Evolutionary conservation across 2,113 vertebrate genomes (phyloP).

Genomic region (Dasypus novemcinctus): DNA sequence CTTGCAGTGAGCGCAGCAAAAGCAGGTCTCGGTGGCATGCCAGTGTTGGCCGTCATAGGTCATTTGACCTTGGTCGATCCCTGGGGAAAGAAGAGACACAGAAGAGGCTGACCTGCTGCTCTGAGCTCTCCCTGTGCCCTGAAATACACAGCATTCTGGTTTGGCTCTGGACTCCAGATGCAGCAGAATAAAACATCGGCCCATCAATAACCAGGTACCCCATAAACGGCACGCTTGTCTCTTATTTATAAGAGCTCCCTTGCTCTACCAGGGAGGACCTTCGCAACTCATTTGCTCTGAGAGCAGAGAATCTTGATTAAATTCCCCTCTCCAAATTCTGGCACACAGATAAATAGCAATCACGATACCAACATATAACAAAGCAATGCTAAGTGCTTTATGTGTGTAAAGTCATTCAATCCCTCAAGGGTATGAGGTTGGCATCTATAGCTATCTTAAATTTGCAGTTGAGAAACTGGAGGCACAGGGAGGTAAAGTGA

Average conservation of each 20-base stretch:
- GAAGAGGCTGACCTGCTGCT: background rate
- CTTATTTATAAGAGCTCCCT: rapidly evolving
- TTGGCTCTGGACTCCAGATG: background rate
- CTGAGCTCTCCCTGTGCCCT: rapidly evolving
- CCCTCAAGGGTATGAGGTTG: background rate
- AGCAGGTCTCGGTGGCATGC: constrained; percentile 97
- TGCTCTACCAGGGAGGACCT: background rate
- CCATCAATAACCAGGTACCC: background rate
- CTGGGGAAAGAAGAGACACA: constrained; percentile 76
- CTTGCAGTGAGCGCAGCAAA: constrained; percentile 97
- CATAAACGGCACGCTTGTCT: rapidly evolving
- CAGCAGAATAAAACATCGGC: background rate
- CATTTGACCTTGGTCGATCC: constrained; percentile 99
- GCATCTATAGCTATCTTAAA: background rate
- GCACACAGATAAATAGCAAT: background rate
- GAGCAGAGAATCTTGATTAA: background rate
- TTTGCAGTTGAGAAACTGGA: constrained; percentile 4
- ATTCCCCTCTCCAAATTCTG: background rate
- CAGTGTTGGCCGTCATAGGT: constrained; percentile 98
- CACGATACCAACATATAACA: background rate
- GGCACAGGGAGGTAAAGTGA: background rate
- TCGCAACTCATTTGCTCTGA: background rate
- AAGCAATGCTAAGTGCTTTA: background rate
- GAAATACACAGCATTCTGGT: background rate
- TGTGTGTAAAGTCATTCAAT: background rate